These are phyloP conservation scores for Pogonomyrmex barbatus DNA, from an alignment of 1,140 invertebrate species.

Conservation along the genomic window DNA sequence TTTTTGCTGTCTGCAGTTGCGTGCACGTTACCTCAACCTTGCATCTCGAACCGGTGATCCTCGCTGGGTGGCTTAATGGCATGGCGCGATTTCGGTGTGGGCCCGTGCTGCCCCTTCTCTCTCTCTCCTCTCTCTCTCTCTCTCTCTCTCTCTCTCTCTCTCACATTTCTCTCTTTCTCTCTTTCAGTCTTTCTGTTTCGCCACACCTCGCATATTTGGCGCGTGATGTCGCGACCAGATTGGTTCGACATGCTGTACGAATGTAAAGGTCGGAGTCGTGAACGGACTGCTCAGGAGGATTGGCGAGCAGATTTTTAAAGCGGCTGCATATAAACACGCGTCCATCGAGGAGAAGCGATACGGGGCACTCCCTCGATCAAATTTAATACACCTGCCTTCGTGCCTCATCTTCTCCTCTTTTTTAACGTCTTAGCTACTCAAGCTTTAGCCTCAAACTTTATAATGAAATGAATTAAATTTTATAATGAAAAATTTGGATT, in stretches of 20 bases:
- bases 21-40: constrained; percentile 62
- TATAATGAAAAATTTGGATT: too few species aligned
- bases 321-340: constrained; percentile 43
- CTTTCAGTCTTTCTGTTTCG: constrained; percentile 67
- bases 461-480: too few species aligned
- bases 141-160: constrained; percentile 16
- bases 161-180: constrained; percentile 24
- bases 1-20: constrained; percentile 3
- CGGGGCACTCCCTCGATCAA: constrained; percentile 51
- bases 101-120: constrained; percentile 69
- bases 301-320: constrained; percentile 69
- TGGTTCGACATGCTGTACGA: constrained; percentile 79
- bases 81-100: constrained; percentile 81
- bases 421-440: constrained; percentile 23
- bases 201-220: constrained; percentile 85
- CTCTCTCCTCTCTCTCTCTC: constrained; percentile 18
- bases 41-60: constrained; percentile 62
- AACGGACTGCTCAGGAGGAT: constrained; percentile 70
- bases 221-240: constrained; percentile 83
- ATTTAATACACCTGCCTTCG: constrained; percentile 25
- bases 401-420: neutral
- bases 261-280: constrained; percentile 77
- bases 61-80: constrained; percentile 70
- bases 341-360: constrained; percentile 44
- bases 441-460: neutral